Conservation (phyloP, 2,888 invertebrate species). For the Drosophila cyrtoloma region DNA sequence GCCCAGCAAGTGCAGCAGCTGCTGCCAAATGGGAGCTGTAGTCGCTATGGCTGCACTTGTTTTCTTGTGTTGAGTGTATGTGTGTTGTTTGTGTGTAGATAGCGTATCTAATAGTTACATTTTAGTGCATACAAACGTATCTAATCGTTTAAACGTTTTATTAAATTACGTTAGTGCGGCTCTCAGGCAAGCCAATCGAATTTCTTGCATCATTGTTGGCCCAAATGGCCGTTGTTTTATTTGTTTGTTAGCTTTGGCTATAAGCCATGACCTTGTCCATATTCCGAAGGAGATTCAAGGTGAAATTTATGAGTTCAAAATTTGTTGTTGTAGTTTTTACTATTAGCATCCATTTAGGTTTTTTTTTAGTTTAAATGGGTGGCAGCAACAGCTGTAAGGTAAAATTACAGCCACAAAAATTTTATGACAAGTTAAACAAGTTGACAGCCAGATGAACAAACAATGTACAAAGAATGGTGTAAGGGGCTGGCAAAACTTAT, state of each 20-base stretch:
- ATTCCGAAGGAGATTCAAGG: slow-evolving; percentile 70
- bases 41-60: slow-evolving; percentile 72
- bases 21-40: slow-evolving; percentile 54
- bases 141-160: slow-evolving; percentile 84
- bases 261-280: slow-evolving; percentile 70
- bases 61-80: slow-evolving; percentile 34
- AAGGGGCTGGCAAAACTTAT: slow-evolving; percentile 36
- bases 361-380: slow-evolving; percentile 39
- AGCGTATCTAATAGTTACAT: slow-evolving; percentile 81
- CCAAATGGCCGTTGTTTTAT: slow-evolving; percentile 60
- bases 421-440: slow-evolving; percentile 56
- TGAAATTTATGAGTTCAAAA: slow-evolving; percentile 46
- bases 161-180: slow-evolving; percentile 81
- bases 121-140: slow-evolving; percentile 82
- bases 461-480: slow-evolving; percentile 14
- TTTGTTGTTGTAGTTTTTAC: slow-evolving; percentile 29
- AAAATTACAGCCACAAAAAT: slow-evolving; percentile 24
- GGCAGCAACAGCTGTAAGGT: slow-evolving; percentile 32
- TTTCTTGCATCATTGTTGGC: slow-evolving; percentile 77
- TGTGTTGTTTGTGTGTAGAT: slow-evolving; percentile 56
- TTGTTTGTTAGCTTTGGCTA: slow-evolving; percentile 47
- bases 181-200: slow-evolving; percentile 52
- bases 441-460: slow-evolving; percentile 43
- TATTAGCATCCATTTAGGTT: slow-evolving; percentile 32
- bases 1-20: slow-evolving; percentile 72